Percentiles rank a stretch among this genome's conserved stretches.
Evolutionary conservation across 64 coral and sea anemone species (phyloP).

Genomic region (Platygyra sinensis): DNA sequence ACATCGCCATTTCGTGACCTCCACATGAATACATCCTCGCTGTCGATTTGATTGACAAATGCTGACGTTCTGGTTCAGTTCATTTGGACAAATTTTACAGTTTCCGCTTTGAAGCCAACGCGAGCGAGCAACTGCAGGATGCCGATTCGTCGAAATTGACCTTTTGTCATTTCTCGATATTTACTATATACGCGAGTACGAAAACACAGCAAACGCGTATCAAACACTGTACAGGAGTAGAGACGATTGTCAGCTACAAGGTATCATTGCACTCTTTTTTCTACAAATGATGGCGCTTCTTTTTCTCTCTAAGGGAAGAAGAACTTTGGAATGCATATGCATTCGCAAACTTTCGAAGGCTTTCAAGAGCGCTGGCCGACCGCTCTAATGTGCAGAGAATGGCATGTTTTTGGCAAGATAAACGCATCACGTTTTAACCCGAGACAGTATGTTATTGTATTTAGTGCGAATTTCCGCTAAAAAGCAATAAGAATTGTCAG

Average conservation of each 20-base stretch:
- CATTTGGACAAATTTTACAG: background rate
- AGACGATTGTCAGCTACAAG: background rate
- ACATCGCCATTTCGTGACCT: background rate
- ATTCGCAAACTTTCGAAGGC: no score
- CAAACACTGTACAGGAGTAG: background rate
- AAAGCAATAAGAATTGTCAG: no score
- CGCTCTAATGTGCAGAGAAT: no score
- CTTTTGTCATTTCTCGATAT: background rate
- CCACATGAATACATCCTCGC: no score
- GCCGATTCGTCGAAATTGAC: background rate
- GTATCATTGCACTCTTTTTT: background rate
- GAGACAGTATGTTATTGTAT: no score
- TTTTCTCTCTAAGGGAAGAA: background rate
- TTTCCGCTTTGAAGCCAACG: background rate
- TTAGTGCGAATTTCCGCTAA: no score
- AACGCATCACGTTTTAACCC: no score
- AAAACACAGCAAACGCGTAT: background rate
- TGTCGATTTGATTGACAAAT: background rate
- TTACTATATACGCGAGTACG: background rate
- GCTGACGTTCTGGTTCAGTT: background rate
- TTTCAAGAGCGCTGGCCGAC: no score
- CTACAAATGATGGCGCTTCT: no score
- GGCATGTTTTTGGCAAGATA: no score
- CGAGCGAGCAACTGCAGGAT: background rate
- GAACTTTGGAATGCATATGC: background rate